These are phyloP conservation scores for Callocephalon fimbriatum DNA, from an alignment of 2,113 vertebrate species.

Conservation along the genomic window DNA sequence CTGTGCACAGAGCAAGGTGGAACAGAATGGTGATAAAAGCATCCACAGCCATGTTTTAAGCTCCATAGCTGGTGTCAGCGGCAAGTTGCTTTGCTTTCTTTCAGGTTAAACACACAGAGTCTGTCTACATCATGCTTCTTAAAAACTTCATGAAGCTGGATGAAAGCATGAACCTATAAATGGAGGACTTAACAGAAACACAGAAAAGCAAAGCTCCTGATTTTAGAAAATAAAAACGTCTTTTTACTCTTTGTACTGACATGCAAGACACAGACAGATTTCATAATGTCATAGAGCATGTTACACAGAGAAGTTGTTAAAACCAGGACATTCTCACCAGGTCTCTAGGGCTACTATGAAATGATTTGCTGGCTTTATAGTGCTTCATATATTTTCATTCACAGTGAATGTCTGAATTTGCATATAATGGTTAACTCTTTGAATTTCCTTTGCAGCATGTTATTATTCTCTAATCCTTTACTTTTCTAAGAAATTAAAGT, in stretches of 20 bases:
- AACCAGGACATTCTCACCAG: neutral
- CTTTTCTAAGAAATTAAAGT: neutral
- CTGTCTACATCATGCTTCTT: neutral
- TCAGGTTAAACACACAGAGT: neutral
- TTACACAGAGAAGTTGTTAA: neutral
- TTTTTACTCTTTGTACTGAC: neutral
- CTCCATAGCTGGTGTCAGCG: neutral
- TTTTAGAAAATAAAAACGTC: neutral
- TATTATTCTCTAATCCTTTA: neutral
- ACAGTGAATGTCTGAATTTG: neutral
- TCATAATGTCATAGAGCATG: neutral
- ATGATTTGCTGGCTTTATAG: neutral
- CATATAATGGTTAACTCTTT: neutral
- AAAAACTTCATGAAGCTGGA: neutral
- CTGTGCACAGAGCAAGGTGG: neutral
- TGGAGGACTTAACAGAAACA: neutral
- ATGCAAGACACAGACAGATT: neutral
- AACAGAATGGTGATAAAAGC: conserved; percentile 3
- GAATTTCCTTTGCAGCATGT: neutral
- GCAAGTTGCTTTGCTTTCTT: neutral
- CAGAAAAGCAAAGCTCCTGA: neutral
- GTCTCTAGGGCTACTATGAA: neutral
- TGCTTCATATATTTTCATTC: neutral
- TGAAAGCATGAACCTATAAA: neutral
- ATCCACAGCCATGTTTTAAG: neutral